These are phyloP conservation scores for Willowsia nigromaculata DNA, from an alignment of 2,888 invertebrate genomes.

Conservation along the genomic window DNA sequence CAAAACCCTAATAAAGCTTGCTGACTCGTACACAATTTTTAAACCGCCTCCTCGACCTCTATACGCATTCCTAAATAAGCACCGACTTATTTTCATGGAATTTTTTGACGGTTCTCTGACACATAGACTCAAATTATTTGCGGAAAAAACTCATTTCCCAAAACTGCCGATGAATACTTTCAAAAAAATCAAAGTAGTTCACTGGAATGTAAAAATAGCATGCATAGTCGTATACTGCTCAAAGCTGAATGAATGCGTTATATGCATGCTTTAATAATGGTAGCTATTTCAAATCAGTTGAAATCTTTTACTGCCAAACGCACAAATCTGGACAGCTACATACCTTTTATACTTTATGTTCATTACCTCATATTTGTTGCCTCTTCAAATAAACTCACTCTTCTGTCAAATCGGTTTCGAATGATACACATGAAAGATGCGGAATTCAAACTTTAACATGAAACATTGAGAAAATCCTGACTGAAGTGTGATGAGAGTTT, in stretches of 20 bases:
- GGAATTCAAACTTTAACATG: no score
- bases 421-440: no score
- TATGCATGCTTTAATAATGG: no score
- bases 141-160: background rate
- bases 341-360: background rate
- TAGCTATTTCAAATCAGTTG: background rate
- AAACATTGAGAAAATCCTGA: background rate
- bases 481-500: background rate
- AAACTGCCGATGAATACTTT: no score
- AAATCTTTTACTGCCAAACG: background rate
- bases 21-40: no score
- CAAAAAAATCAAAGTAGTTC: no score
- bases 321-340: slow-evolving; percentile 1
- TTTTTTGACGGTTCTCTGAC: background rate
- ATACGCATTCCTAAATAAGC: background rate
- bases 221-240: no score
- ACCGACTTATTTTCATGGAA: background rate
- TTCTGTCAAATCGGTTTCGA: background rate
- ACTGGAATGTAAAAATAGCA: no score
- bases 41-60: no score
- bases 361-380: background rate
- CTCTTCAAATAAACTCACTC: background rate
- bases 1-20: no score
- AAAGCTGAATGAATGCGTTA: no score
- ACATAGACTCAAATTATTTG: background rate